Conservation (phyloP, 2,888 invertebrate genomes). For the Hypolimnas misippus region DNA sequence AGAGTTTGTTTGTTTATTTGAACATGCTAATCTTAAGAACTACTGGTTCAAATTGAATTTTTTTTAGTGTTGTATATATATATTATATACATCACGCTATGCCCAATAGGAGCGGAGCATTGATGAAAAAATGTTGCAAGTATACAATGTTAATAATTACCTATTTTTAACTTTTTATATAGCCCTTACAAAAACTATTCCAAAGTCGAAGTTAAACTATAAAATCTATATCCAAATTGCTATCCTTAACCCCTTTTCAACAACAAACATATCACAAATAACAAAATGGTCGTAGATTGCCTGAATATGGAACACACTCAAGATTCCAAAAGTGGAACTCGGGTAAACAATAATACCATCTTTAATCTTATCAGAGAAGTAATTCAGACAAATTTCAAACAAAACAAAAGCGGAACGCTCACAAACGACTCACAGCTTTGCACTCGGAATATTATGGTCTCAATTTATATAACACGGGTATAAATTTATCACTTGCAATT, state of each 20-base stretch:
- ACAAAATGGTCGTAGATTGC: slow-evolving; percentile 2
- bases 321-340: slow-evolving; percentile 31
- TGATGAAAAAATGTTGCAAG: too few relatives aligned
- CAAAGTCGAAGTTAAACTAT: not conserved
- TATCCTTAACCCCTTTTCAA: not conserved
- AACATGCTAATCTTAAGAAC: too few relatives aligned
- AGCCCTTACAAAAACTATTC: too few relatives aligned
- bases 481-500: slow-evolving; percentile 61
- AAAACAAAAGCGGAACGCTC: slow-evolving; percentile 33
- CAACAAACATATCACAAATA: not conserved
- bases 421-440: slow-evolving; percentile 46
- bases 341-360: slow-evolving; percentile 41
- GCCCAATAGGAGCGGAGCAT: too few relatives aligned
- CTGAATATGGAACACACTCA: slow-evolving; percentile 13
- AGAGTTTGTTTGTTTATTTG: too few relatives aligned
- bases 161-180: too few relatives aligned
- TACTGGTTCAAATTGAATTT: too few relatives aligned
- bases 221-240: not conserved
- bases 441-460: slow-evolving; percentile 43
- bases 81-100: too few relatives aligned
- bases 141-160: too few relatives aligned
- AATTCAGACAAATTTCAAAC: slow-evolving; percentile 40
- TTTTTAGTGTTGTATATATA: too few relatives aligned
- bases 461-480: slow-evolving; percentile 47
- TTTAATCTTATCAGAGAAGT: slow-evolving; percentile 45